These are phyloP conservation scores for Sebastes dallii DNA, from an alignment of 2,797 vertebrate genomes.

Conservation along the genomic window DNA sequence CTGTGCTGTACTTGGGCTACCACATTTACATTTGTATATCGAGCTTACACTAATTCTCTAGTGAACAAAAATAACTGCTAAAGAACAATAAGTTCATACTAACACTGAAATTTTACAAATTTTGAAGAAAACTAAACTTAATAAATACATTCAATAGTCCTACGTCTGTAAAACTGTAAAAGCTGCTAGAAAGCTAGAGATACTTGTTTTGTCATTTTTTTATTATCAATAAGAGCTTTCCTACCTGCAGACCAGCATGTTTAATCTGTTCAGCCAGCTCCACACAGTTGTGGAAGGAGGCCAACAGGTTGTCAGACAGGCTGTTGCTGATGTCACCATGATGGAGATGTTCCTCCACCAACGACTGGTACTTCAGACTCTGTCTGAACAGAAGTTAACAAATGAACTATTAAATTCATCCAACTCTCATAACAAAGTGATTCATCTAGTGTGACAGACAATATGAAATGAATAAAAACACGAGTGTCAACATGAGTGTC, in stretches of 20 bases:
- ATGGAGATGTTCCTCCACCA: conserved; percentile 87
- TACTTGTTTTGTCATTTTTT: neutral
- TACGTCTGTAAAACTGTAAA: neutral
- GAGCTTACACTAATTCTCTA: neutral
- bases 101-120: neutral
- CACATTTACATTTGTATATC: neutral
- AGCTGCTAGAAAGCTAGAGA: neutral
- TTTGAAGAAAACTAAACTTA: neutral
- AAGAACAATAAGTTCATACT: neutral
- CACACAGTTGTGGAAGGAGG: conserved; percentile 86
- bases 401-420: neutral
- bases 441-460: neutral
- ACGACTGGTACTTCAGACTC: conserved; percentile 89
- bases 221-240: neutral
- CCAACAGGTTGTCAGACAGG: conserved; percentile 88
- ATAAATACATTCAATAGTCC: neutral
- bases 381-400: conserved; percentile 79
- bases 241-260: conserved; percentile 82
- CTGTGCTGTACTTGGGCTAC: neutral
- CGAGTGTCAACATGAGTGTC: neutral
- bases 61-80: neutral
- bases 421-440: neutral
- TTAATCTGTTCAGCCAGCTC: conserved; percentile 89
- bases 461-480: neutral
- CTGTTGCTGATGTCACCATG: conserved; percentile 86